A percentile compares a stretch with the other conserved stretches of the same genome.
Conservation (phyloP, 2,888 invertebrate species). For the Luffia ferchaultella region DNA sequence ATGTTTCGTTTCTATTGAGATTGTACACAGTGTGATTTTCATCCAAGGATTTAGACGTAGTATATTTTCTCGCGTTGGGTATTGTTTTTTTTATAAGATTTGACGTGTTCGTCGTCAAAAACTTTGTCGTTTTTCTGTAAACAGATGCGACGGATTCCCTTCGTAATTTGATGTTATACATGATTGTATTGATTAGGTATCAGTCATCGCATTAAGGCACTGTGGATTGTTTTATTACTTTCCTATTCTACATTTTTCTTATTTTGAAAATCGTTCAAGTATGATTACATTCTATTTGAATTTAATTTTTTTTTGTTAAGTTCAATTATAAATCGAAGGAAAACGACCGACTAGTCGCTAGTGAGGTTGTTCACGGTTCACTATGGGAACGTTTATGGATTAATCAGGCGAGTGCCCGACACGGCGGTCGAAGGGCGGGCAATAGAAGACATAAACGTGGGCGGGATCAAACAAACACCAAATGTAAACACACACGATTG, state of each 20-base stretch:
- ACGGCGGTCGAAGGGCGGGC: not conserved
- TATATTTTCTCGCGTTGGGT: constrained; percentile 36
- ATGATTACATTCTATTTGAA: no score
- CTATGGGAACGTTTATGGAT: not conserved
- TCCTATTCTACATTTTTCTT: no score
- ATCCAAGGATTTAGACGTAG: constrained; percentile 28
- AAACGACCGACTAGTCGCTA: not conserved
- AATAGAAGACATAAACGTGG: not conserved
- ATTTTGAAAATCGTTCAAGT: no score
- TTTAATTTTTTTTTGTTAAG: no score
- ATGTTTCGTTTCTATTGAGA: constrained; percentile 11
- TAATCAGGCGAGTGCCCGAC: not conserved
- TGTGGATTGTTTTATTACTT: constrained; percentile 2
- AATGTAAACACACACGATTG: not conserved
- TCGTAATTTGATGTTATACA: constrained; percentile 36
- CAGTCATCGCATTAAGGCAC: not conserved
- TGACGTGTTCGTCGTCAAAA: constrained; percentile 39
- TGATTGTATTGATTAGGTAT: constrained; percentile 14
- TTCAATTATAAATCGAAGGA: not conserved
- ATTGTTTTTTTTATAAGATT: constrained; percentile 39
- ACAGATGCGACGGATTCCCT: constrained; percentile 50
- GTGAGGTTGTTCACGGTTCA: not conserved
- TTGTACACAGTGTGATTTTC: constrained; percentile 20
- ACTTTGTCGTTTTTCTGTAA: constrained; percentile 52
- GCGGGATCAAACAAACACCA: not conserved